Evolutionary conservation across 2,888 invertebrate species (phyloP), one percentile per base, ranked within the genome.

Genomic region (Hololepta plana): DNA sequence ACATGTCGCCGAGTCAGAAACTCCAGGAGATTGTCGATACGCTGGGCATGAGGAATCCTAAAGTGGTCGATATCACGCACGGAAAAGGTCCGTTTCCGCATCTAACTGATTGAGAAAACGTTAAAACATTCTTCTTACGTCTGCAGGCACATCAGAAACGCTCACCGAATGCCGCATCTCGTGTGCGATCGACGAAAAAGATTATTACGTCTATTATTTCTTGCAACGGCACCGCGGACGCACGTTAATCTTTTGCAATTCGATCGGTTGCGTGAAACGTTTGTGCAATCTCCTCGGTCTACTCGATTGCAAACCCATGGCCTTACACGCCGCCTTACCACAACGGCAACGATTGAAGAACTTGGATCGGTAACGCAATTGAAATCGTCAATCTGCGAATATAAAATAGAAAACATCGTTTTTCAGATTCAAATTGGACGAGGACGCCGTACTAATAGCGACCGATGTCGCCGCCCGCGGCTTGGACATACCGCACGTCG

Each of bases 381-480:
- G n/a, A n/a, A n/a, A n/a, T n/a, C n/a, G n/a, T n/a, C n/a, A n/a
- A n/a, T n/a, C n/a, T n/a, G n/a, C n/a, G n/a, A n/a, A n/a, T n/a
- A n/a, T n/a, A n/a, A n/a, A n/a, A n/a, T n/a, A n/a, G n/a, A n/a
- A n/a, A n/a, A n/a, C n/a, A n/a, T n/a, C n/a, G n/a, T 29, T 27
- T 43, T 46, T 19, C 28, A 73, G 76, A 35, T 82, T 82, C 52
- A 67, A 75, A 17, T 72, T 69, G 29, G 66, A 71, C 39, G 62
- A 69, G 0, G 63, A 67, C 35, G 75, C 80, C 0, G 49, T 98
- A 4, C 55, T 98, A 16, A 67, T 98, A 31, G 75, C 96, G 3
- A 96, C 93, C 0, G 98, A 98, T 60, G 95, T 99, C 4, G 96
- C 98, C 1, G 93, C 98, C 0, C 65, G 98, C 30, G 98, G 98